Percentiles rank a stretch among this genome's conserved stretches.
phyloP scores from a whole-genome alignment of 2,797 vertebrate genomes.

The Darevskia nairensis region DNA sequence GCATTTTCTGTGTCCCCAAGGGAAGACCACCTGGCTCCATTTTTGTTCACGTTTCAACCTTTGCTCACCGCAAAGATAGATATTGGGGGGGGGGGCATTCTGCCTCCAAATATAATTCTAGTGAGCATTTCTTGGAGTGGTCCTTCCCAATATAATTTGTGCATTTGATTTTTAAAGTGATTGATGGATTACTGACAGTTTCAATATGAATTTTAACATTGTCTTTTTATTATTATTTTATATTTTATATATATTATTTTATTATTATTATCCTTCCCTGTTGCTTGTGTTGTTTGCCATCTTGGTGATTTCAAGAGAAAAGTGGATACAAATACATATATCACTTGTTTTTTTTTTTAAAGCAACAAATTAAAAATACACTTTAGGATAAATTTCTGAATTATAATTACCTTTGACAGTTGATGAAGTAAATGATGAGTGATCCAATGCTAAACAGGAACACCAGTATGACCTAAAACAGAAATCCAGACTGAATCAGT shows the following conservation, averaged over 20 bases:
- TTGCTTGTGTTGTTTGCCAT: background rate
- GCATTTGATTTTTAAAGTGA: background rate
- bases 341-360: background rate
- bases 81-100: too few relatives aligned
- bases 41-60: too few relatives aligned
- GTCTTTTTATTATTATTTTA: background rate
- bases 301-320: background rate
- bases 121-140: background rate
- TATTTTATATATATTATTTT: too few relatives aligned
- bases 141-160: background rate
- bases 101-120: background rate
- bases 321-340: background rate
- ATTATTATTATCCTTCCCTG: background rate
- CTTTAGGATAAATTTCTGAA: background rate
- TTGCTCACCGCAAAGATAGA: too few relatives aligned
- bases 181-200: background rate
- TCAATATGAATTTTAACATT: background rate
- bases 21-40: too few relatives aligned
- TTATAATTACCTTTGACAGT: constrained; percentile 71
- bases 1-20: too few relatives aligned
- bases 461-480: constrained; percentile 72
- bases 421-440: constrained; percentile 74
- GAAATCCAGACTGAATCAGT: background rate
- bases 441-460: constrained; percentile 76
- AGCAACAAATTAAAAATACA: background rate